Percentiles rank a stretch among this genome's conserved stretches.
Conservation (phyloP, 2,797 vertebrate genomes). For the Channallabes apus region DNA sequence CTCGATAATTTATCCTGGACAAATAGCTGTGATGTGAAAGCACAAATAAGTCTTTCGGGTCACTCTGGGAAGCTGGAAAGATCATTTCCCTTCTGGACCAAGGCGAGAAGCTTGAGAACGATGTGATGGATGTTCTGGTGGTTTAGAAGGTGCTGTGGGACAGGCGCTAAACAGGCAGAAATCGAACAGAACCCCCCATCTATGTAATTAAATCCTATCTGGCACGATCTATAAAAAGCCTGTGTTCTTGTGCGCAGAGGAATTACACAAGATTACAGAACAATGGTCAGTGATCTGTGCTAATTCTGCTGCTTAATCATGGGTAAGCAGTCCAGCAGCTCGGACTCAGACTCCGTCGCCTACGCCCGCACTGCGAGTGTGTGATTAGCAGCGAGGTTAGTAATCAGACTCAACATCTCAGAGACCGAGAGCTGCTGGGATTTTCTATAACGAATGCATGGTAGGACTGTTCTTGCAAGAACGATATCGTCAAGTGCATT, state of each 20-base stretch:
- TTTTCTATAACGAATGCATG: too few species aligned
- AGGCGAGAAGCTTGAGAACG: neutral
- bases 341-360: slow-evolving; percentile 26
- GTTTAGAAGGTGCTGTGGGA: neutral
- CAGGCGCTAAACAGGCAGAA: neutral
- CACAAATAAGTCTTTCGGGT: slow-evolving; percentile 10
- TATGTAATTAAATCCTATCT: slow-evolving; percentile 71
- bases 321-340: slow-evolving; percentile 49
- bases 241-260: slow-evolving; percentile 25
- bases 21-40: slow-evolving; percentile 25
- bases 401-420: neutral
- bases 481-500: too few species aligned
- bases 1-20: slow-evolving; percentile 43
- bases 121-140: neutral
- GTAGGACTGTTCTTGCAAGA: too few species aligned
- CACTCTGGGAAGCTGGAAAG: neutral
- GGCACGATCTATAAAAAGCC: slow-evolving; percentile 63
- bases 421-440: neutral
- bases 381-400: neutral
- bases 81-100: neutral
- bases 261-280: slow-evolving; percentile 74
- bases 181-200: neutral
- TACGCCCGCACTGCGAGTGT: neutral
- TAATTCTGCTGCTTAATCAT: slow-evolving; percentile 71
- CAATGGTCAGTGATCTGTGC: slow-evolving; percentile 71